These are phyloP conservation scores for Nixonia krombeini DNA, from an alignment of 1,140 invertebrate species.

Conservation along the genomic window DNA sequence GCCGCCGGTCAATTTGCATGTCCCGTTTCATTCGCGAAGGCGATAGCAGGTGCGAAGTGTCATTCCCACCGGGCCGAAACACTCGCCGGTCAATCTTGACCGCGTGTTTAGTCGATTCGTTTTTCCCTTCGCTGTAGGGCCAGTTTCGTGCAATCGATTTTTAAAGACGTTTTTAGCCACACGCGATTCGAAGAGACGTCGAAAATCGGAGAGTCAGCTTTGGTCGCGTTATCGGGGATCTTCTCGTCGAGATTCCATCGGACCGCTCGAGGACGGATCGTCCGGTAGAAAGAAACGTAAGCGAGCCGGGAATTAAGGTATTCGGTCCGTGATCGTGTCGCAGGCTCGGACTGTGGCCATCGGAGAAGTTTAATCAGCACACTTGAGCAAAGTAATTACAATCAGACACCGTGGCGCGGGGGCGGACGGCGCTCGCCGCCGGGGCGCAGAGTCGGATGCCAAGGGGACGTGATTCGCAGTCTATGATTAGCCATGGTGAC, in stretches of 20 bases:
- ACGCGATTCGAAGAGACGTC: too few species aligned
- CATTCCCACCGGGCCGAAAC: slow-evolving; percentile 38
- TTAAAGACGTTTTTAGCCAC: too few species aligned
- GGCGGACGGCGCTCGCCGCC: slow-evolving; percentile 24
- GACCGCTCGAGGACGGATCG: too few species aligned
- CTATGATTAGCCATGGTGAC: slow-evolving; percentile 68
- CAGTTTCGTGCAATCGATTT: too few species aligned
- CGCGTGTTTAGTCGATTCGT: neutral
- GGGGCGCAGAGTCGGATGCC: slow-evolving; percentile 61
- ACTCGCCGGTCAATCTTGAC: too few species aligned
- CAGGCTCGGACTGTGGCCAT: slow-evolving; percentile 52
- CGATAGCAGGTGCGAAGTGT: slow-evolving; percentile 51
- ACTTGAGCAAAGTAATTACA: slow-evolving; percentile 72
- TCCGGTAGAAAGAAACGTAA: slow-evolving; percentile 12
- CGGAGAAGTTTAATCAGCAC: slow-evolving; percentile 69
- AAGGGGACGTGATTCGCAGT: slow-evolving; percentile 58
- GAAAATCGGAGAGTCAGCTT: too few species aligned
- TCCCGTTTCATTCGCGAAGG: slow-evolving; percentile 4
- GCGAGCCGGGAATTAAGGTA: slow-evolving; percentile 20
- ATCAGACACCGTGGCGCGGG: slow-evolving; percentile 66
- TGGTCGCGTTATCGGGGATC: too few species aligned
- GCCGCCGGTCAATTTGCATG: neutral
- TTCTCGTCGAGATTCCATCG: too few species aligned
- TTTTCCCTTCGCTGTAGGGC: too few species aligned
- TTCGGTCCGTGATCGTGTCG: neutral